Evolutionary conservation across 1,140 invertebrate genomes (phyloP), one percentile per base, ranked within the genome.

Genomic region (Drosophila teissieri): DNA sequence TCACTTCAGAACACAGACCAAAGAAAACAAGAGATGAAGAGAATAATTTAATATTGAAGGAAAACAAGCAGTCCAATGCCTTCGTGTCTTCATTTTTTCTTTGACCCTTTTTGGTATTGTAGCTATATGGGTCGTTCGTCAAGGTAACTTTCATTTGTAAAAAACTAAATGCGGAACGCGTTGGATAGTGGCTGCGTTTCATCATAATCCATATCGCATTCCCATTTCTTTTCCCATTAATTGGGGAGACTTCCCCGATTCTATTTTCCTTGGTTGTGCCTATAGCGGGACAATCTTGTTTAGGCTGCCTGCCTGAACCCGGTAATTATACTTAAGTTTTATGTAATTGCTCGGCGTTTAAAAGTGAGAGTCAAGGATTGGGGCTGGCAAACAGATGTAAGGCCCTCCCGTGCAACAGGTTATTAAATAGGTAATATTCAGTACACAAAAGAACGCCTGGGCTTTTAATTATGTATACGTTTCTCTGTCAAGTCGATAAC

Each of bases 81-180:
- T n/a, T 58, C 70, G 64, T 79, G 70, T 68, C 68, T 54, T 45
- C 40, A 61, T 52, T 73, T 86, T 88, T 89, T 89, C 80, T 89
- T 67, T 89, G 84, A 83, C 84, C 83, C 67, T 80, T 88, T 88
- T 76, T 78, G 81, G 85, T 79, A 67, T 73, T 78, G 74, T 90
- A 81, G 74, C 82, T 90, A 90, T 86, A 90, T 90, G 63, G 85
- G 85, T 90, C 85, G 90, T 85, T 90, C 85, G 85, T 90, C 85
- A 90, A 90, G 85, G 85, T 90, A 90, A 90, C 85, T 90, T 90
- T 90, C 85, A 90, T 90, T 90, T 90, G 79, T 90, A 76, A 89
- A 89, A 72, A 85, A 85, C 72, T 62, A 48, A 80, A 51, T 65
- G 49, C 52, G 55, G 52, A 65, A 63, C 78, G 42, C 2, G 24